A percentile compares a stretch with the other conserved stretches of the same genome.
Conservation (phyloP, 2,888 invertebrate genomes). For the Zelleria hepariella region DNA sequence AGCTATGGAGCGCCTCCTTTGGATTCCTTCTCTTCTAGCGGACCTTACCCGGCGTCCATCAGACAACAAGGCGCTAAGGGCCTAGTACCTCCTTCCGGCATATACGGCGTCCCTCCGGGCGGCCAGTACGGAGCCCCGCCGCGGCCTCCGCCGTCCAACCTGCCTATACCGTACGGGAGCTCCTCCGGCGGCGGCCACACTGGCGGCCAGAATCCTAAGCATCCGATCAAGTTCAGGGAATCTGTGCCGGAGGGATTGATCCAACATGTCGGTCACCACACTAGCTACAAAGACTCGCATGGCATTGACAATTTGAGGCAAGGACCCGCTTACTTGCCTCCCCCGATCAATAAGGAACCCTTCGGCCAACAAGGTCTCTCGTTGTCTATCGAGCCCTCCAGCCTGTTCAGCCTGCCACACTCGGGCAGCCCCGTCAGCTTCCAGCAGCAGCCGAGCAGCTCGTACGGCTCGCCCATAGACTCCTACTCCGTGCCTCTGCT, state of each 20-base stretch:
- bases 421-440: constrained; percentile 58
- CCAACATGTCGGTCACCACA: constrained; percentile 75
- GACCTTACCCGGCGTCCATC: constrained; percentile 41
- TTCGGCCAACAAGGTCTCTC: constrained; percentile 42
- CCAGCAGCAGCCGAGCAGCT: constrained; percentile 38
- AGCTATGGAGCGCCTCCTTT: constrained; percentile 53
- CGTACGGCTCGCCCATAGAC: constrained; percentile 60
- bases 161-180: constrained; percentile 57
- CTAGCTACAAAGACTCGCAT: constrained; percentile 74
- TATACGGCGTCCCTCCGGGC: constrained; percentile 74
- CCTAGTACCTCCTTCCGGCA: constrained; percentile 72
- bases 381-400: constrained; percentile 62
- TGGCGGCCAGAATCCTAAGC: constrained; percentile 60
- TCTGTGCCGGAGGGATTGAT: constrained; percentile 80
- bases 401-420: constrained; percentile 66
- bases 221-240: constrained; percentile 81
- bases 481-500: constrained; percentile 66
- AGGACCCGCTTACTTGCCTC: constrained; percentile 73
- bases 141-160: constrained; percentile 32
- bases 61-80: constrained; percentile 65
- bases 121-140: constrained; percentile 61
- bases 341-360: constrained; percentile 73
- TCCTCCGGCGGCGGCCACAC: constrained; percentile 57
- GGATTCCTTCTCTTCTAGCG: constrained; percentile 53
- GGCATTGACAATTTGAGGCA: constrained; percentile 67